Conservation (phyloP, 2,113 vertebrate species). For the Xerus inauris region DNA sequence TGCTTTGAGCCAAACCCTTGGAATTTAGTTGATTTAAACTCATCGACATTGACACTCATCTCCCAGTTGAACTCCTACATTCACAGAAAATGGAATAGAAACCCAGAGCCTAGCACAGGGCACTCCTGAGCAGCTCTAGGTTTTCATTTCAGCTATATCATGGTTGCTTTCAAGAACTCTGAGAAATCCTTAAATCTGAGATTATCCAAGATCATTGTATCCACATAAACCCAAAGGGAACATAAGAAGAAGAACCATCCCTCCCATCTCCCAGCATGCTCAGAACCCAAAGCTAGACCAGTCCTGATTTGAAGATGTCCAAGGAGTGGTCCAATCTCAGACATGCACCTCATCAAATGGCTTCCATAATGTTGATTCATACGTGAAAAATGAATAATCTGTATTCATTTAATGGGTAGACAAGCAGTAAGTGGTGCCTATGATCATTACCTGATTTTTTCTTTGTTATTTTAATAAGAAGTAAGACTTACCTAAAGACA, state of each 20-base stretch:
- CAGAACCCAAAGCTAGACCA: background rate
- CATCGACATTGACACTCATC: background rate
- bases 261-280: background rate
- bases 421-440: background rate
- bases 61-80: background rate
- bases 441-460: background rate
- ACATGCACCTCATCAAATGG: background rate
- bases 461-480: conserved; percentile 23
- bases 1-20: background rate
- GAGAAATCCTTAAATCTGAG: background rate
- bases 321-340: background rate
- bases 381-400: background rate
- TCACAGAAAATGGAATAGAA: background rate
- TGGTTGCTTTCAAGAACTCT: background rate
- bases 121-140: background rate
- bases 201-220: background rate
- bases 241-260: background rate
- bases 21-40: background rate
- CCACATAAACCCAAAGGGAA: background rate
- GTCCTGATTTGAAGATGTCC: background rate
- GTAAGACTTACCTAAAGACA: background rate
- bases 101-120: background rate
- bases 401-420: background rate
- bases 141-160: background rate
- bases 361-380: background rate